These are phyloP conservation scores for Canis aureus DNA, from an alignment of 2,113 vertebrate species.

Conservation along the genomic window DNA sequence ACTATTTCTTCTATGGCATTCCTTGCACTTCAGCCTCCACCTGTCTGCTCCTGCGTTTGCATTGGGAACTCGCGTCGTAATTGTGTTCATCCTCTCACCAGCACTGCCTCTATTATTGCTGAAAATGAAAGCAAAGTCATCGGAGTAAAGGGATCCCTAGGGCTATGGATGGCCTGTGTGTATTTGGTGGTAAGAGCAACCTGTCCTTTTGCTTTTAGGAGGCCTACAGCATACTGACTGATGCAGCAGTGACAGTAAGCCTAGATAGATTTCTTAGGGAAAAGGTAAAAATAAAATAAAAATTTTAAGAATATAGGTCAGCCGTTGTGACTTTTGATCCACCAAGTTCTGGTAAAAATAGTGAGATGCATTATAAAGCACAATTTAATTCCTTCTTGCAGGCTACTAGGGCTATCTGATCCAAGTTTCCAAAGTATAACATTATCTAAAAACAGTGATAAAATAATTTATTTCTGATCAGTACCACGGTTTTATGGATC, in stretches of 20 bases:
- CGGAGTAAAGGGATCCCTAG: background rate
- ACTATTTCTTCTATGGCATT: background rate
- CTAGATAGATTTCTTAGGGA: background rate
- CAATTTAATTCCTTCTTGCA: background rate
- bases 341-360: background rate
- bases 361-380: background rate
- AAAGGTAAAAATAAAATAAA: background rate
- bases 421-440: background rate
- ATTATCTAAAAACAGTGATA: background rate
- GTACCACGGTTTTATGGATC: background rate
- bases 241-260: background rate
- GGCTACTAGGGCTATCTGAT: background rate
- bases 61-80: background rate
- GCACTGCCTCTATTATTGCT: background rate
- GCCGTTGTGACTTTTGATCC: background rate
- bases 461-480: conserved; percentile 34
- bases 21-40: background rate
- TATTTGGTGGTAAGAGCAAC: background rate
- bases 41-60: background rate
- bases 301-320: background rate
- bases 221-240: no score
- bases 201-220: background rate
- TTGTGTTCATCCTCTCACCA: background rate
- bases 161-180: background rate
- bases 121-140: background rate